Evolutionary conservation across 2,113 vertebrate genomes (phyloP).

Genomic region (Thamnophis sirtalis): DNA sequence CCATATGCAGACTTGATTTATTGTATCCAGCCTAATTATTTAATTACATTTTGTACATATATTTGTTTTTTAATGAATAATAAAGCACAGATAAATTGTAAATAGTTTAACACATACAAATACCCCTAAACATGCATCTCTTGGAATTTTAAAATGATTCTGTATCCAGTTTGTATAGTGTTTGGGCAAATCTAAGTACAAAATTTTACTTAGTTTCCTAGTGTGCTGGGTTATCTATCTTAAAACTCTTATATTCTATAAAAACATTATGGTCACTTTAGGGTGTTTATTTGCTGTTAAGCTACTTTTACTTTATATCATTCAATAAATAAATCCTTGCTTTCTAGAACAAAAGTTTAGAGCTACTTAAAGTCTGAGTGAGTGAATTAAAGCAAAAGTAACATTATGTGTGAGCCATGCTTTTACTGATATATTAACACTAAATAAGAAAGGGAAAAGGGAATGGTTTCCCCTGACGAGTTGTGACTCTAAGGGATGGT

Average conservation of each 20-base stretch:
- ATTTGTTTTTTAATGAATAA: background rate
- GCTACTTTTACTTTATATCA: conserved; percentile 30
- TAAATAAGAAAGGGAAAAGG: background rate
- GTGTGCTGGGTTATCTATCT: background rate
- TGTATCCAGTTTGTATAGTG: background rate
- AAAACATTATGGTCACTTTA: background rate
- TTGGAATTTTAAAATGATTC: background rate
- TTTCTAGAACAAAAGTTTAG: conserved; percentile 52
- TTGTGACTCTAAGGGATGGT: background rate
- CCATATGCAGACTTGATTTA: background rate
- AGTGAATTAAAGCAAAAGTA: conserved; percentile 56
- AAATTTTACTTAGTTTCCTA: background rate
- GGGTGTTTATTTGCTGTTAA: conserved; percentile 14
- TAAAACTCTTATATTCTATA: background rate
- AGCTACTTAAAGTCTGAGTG: conserved; percentile 24
- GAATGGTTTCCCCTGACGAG: background rate
- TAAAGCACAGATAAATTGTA: background rate
- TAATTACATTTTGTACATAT: background rate
- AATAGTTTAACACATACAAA: background rate
- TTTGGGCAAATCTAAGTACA: background rate
- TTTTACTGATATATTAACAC: conserved; percentile 4
- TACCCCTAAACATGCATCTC: background rate
- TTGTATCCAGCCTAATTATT: background rate
- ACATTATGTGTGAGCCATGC: conserved; percentile 38
- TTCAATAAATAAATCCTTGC: conserved; percentile 45